Evolutionary conservation across 2,888 invertebrate genomes (phyloP), one percentile per base, ranked within the genome.

Genomic region (Villa cingulata): DNA sequence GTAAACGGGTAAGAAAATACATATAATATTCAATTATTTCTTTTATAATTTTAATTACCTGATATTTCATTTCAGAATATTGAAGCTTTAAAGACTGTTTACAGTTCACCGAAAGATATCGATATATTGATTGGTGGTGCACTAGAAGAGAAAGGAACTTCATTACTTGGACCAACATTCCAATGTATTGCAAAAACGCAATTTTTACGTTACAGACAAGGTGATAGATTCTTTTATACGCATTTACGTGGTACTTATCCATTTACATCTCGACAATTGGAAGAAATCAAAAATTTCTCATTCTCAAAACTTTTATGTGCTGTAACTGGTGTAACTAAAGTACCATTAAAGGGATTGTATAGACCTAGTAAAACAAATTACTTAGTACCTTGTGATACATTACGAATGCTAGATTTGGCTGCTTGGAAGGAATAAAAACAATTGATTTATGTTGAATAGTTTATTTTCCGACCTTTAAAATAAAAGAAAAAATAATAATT

Each of bases 201-300:
- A 64, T 82, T 83, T 65, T 68, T 74, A 1, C 70, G 77, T 49
- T 62, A 77, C 39, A 74, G 77, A 61, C 71, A 68, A 48, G 83
- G 83, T 1, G 86, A 87, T 60, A 70, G 80, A 42, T 85, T 81
- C 63, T 86, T 80, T 68, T 86, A 83, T 57, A 83, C 84, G 56
- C 74, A 83, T 58, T 73, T 74, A 10, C 40, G 41, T 16, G 14
- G 15, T 29, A 7, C 20, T 2, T 17, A 48, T 40, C 41, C 44
- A 32, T 49, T 51, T 34, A 45, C 48, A 7, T 5, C n/a, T n/a
- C 14, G 9, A 52, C 81, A 82, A 72, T 64, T 82, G 41, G 59
- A 66, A 20, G 78, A 81, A 67, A 71, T 83, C 43, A 73, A 77
- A 58, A 80, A 79, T 60, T 70, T 74, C 2, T 73, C 78, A 4